Conservation (phyloP, 1,140 invertebrate genomes). For the Drosophila yakuba region DNA sequence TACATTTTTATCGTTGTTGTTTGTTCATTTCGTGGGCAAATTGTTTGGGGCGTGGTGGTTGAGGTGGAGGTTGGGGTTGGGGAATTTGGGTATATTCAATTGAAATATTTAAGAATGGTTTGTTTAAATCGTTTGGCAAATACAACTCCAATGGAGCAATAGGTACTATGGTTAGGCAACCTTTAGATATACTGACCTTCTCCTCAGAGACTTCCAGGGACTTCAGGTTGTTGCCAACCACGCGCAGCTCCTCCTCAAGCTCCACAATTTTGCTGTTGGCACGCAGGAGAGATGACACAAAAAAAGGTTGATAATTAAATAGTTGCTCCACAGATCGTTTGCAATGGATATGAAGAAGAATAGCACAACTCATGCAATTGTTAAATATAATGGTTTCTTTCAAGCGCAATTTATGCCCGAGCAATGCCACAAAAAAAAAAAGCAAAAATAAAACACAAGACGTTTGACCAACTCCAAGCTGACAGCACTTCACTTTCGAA, state of each 20-base stretch:
- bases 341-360: constrained; percentile 8
- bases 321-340: constrained; percentile 9
- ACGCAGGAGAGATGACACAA: background rate
- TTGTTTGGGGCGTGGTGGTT: no score
- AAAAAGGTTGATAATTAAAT: constrained; percentile 20
- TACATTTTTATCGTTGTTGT: constrained; percentile 85
- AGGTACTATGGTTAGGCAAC: background rate
- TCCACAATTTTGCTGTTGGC: constrained; percentile 98
- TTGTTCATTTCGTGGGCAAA: constrained; percentile 39
- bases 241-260: constrained; percentile 99
- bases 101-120: constrained; percentile 33
- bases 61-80: background rate
- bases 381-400: constrained; percentile 42
- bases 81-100: constrained; percentile 34
- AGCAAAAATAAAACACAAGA: background rate
- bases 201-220: constrained; percentile 99
- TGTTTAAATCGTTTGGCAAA: constrained; percentile 2
- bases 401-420: constrained; percentile 33
- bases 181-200: constrained; percentile 91
- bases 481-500: constrained; percentile 52
- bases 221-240: constrained; percentile 99
- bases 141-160: constrained; percentile 1
- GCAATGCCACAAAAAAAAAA: constrained; percentile 23
- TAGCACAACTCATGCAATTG: constrained; percentile 50
- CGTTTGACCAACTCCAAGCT: constrained; percentile 30